Evolutionary conservation across 2,113 vertebrate genomes (phyloP).

Genomic region (Halichoerus grypus): DNA sequence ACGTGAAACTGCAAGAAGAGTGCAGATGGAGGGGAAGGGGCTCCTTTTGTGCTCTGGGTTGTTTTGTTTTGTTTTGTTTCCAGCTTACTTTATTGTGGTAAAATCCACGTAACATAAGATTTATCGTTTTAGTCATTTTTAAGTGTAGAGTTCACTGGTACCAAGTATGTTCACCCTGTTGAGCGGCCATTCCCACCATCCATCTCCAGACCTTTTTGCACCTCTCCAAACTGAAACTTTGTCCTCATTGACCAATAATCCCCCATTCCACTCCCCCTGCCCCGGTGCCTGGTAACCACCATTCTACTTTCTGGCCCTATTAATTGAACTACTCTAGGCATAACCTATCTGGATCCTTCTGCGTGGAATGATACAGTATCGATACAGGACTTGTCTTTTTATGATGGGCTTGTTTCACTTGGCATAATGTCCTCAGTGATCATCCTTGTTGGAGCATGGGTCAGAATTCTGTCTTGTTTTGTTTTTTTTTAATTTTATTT

Average conservation of each 20-base stretch:
- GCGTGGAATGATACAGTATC: not conserved
- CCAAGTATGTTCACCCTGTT: not conserved
- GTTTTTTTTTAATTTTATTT: too few relatives aligned
- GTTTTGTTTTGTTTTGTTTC: not conserved
- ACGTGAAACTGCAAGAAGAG: too few relatives aligned
- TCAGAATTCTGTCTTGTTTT: not conserved
- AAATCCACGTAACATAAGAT: not conserved
- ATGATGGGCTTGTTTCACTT: not conserved
- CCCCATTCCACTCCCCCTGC: not conserved
- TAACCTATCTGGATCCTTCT: not conserved
- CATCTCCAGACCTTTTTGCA: not conserved
- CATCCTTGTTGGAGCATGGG: not conserved
- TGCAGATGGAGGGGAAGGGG: too few relatives aligned
- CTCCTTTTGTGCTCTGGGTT: not conserved
- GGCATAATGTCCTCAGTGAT: not conserved
- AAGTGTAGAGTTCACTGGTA: not conserved
- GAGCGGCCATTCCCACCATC: not conserved
- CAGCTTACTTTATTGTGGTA: not conserved
- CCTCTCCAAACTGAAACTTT: not conserved
- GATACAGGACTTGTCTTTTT: not conserved
- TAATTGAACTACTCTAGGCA: not conserved
- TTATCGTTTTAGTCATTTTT: not conserved
- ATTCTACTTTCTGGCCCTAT: not conserved
- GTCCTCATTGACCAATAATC: rapidly evolving
- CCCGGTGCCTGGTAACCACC: not conserved